Percentiles rank a stretch among this genome's conserved stretches.
Evolutionary conservation across 2,797 vertebrate genomes (phyloP).

Genomic region (Myotis daubentonii): DNA sequence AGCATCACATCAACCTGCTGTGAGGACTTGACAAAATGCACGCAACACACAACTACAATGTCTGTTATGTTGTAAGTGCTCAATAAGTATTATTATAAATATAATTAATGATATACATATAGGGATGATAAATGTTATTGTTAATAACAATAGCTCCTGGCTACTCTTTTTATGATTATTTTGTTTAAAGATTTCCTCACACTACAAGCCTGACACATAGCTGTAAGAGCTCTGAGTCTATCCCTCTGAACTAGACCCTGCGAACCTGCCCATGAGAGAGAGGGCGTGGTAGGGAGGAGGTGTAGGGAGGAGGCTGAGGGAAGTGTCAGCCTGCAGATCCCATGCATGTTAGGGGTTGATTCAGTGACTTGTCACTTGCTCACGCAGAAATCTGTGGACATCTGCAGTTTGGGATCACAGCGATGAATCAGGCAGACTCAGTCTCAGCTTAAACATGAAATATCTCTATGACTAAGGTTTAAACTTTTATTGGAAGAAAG

Average conservation of each 20-base stretch:
- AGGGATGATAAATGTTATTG: background rate
- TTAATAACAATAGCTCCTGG: background rate
- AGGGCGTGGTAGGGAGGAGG: background rate
- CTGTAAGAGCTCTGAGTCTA: background rate
- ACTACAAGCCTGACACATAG: background rate
- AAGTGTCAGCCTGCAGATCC: background rate
- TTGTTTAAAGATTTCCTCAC: slow-evolving; percentile 12
- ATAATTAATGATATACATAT: background rate
- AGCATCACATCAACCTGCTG: background rate
- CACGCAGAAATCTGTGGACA: background rate
- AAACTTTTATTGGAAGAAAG: background rate
- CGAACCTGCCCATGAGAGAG: background rate
- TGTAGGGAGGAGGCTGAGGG: background rate
- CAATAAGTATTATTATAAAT: background rate
- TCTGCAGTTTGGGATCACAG: background rate
- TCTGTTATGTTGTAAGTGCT: background rate
- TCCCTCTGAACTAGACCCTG: background rate
- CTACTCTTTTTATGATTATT: background rate
- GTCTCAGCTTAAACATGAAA: background rate
- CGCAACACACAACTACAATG: background rate
- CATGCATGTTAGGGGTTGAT: background rate
- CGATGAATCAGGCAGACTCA: background rate
- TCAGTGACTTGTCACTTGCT: background rate
- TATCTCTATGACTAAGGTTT: background rate
- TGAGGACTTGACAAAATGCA: background rate